Conservation (phyloP, 2,888 invertebrate genomes). For the Brachypalpus laphriformis region DNA sequence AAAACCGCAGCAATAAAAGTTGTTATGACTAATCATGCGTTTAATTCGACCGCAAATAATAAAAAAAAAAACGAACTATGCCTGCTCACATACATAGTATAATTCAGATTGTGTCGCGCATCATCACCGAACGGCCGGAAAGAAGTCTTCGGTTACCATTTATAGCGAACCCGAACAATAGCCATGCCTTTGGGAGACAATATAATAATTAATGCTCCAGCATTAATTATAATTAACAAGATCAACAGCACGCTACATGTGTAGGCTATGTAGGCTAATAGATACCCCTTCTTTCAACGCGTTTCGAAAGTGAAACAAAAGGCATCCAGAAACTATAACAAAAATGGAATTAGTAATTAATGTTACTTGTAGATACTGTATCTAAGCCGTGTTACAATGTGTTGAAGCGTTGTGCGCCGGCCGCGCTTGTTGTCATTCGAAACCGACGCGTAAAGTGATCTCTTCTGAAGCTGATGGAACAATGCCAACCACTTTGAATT, state of each 20-base stretch:
- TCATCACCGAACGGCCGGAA: conserved; percentile 52
- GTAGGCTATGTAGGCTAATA: conserved; percentile 32
- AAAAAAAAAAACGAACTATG: conserved; percentile 17
- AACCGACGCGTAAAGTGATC: conserved; percentile 66
- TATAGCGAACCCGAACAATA: conserved; percentile 26
- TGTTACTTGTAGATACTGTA: conserved; percentile 12
- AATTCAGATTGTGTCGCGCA: conserved; percentile 37
- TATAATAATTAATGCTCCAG: conserved; percentile 57
- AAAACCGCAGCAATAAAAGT: conserved; percentile 53
- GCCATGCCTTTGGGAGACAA: conserved; percentile 46
- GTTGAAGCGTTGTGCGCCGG: conserved; percentile 36
- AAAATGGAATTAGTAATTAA: conserved; percentile 50
- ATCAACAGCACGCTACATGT: conserved; percentile 26
- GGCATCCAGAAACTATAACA: conserved; percentile 20
- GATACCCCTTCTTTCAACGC: conserved; percentile 19
- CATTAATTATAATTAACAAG: conserved; percentile 62
- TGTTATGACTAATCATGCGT: conserved; percentile 70
- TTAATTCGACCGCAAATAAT: conserved; percentile 59
- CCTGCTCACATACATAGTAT: conserved; percentile 17
- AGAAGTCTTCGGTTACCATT: conserved; percentile 65
- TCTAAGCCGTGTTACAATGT: conserved; percentile 45
- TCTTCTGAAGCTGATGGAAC: conserved; percentile 58
- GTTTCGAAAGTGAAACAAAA: conserved; percentile 58
- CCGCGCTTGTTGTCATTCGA: conserved; percentile 52
- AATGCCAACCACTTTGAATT: conserved; percentile 69